Conservation (phyloP, 2,797 vertebrate genomes). For the Leptodactylus fallax region DNA sequence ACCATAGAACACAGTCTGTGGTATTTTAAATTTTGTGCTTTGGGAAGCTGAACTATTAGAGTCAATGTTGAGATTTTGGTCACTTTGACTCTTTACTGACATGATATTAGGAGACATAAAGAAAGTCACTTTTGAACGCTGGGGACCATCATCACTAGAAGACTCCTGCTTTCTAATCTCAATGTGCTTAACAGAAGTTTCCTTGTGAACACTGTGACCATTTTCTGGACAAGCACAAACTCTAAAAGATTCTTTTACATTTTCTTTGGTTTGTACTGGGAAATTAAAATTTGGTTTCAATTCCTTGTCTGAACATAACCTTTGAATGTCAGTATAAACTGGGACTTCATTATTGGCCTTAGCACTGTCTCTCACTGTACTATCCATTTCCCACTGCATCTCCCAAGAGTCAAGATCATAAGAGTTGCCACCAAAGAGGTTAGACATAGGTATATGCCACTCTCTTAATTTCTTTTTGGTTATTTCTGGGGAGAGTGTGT, state of each 20-base stretch:
- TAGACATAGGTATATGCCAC: slow-evolving; percentile 71
- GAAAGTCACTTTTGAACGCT: slow-evolving; percentile 77
- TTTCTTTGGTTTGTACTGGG: background rate
- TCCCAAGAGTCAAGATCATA: slow-evolving; percentile 63
- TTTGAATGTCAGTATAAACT: slow-evolving; percentile 34
- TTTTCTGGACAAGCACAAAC: background rate
- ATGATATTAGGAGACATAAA: slow-evolving; percentile 71
- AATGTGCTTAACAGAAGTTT: slow-evolving; percentile 68
- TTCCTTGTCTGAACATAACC: slow-evolving; percentile 28
- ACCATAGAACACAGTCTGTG: slow-evolving; percentile 78
- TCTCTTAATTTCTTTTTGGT: slow-evolving; percentile 68
- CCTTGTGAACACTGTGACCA: slow-evolving; percentile 55
- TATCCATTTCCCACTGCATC: slow-evolving; percentile 60
- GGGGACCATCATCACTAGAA: slow-evolving; percentile 69
- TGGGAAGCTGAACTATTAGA: slow-evolving; percentile 36
- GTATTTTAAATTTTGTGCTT: slow-evolving; percentile 70
- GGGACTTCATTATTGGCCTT: background rate
- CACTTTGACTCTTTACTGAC: slow-evolving; percentile 54
- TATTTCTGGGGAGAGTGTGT: slow-evolving; percentile 70
- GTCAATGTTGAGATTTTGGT: slow-evolving; percentile 39
- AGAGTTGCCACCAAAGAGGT: slow-evolving; percentile 57
- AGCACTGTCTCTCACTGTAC: slow-evolving; percentile 2
- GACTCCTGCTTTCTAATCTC: slow-evolving; percentile 64
- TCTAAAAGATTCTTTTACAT: background rate
- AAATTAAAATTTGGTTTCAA: background rate